Percentiles rank a stretch among this genome's conserved stretches.
Evolutionary conservation across 2,888 invertebrate genomes (phyloP).

Genomic region (Metacarcinus magister): DNA sequence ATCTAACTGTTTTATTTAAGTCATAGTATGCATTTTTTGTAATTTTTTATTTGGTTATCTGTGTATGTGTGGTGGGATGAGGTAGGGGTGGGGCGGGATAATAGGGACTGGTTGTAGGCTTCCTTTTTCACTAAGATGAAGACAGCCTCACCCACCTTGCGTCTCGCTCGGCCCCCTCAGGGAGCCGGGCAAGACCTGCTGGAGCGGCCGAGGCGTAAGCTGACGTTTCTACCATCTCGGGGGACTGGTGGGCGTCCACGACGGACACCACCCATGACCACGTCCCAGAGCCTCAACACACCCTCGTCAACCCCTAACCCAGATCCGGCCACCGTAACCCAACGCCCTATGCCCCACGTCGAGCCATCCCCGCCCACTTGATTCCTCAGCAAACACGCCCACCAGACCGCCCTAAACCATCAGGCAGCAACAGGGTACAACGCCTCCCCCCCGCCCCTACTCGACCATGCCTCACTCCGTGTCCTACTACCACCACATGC

Average conservation of each 20-base stretch:
- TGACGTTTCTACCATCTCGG: conserved; percentile 81
- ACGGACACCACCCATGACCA: conserved; percentile 66
- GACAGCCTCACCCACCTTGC: background rate
- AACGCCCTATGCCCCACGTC: conserved; percentile 73
- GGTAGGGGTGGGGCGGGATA: too few species aligned
- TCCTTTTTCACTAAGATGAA: too few species aligned
- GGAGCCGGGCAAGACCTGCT: conserved; percentile 78
- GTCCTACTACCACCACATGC: conserved; percentile 76
- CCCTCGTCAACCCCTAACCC: conserved; percentile 64
- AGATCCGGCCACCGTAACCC: conserved; percentile 71
- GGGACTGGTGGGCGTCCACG: conserved; percentile 73
- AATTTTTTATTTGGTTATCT: too few species aligned
- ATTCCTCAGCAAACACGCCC: conserved; percentile 72
- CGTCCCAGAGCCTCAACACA: background rate
- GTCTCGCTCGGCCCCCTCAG: conserved; percentile 60
- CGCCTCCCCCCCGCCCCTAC: conserved; percentile 54
- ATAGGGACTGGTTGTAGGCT: too few species aligned
- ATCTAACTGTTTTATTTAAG: too few species aligned
- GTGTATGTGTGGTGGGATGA: too few species aligned
- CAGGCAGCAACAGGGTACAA: conserved; percentile 65
- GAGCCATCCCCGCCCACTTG: conserved; percentile 70
- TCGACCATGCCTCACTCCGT: conserved; percentile 71
- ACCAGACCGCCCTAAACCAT: conserved; percentile 72
- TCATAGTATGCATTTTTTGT: too few species aligned
- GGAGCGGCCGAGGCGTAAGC: conserved; percentile 77